phyloP scores from a whole-genome alignment of 2,797 vertebrate genomes.

The Enteromius unitaeniatus region DNA sequence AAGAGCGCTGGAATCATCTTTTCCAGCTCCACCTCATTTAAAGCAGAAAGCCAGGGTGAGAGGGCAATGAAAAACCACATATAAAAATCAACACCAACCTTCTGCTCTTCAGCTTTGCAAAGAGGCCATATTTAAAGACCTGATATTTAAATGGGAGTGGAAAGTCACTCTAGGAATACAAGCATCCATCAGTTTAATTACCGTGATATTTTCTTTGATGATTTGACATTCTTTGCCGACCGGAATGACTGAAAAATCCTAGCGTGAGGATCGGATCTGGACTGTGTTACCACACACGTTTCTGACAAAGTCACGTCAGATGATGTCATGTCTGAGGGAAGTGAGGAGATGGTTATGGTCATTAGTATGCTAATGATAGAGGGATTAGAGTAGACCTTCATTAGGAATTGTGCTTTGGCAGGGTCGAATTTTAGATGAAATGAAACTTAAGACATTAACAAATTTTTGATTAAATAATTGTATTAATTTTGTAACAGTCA shows the following conservation, averaged over 20 bases:
- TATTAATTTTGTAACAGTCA: not conserved
- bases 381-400: constrained; percentile 2
- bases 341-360: constrained; percentile 27
- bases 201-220: constrained; percentile 47
- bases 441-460: constrained; percentile 6
- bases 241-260: constrained; percentile 22
- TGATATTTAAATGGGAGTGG: constrained; percentile 53
- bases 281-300: constrained; percentile 1
- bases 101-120: constrained; percentile 20
- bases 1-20: constrained; percentile 43
- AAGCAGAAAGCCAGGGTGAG: constrained; percentile 50
- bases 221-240: constrained; percentile 33
- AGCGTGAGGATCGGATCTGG: constrained; percentile 18
- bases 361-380: constrained; percentile 28
- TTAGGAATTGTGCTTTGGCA: constrained; percentile 6
- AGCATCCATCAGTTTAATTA: constrained; percentile 58
- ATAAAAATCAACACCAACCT: constrained; percentile 53
- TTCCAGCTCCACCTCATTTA: constrained; percentile 46
- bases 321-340: constrained; percentile 55
- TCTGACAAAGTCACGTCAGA: constrained; percentile 21
- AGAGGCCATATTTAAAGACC: constrained; percentile 39
- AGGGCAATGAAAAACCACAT: constrained; percentile 41
- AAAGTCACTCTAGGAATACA: constrained; percentile 29
- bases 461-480: not conserved
- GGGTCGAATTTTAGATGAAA: constrained; percentile 26